phyloP scores from a whole-genome alignment of 2,888 invertebrate species.

The Chalcis sispes region DNA sequence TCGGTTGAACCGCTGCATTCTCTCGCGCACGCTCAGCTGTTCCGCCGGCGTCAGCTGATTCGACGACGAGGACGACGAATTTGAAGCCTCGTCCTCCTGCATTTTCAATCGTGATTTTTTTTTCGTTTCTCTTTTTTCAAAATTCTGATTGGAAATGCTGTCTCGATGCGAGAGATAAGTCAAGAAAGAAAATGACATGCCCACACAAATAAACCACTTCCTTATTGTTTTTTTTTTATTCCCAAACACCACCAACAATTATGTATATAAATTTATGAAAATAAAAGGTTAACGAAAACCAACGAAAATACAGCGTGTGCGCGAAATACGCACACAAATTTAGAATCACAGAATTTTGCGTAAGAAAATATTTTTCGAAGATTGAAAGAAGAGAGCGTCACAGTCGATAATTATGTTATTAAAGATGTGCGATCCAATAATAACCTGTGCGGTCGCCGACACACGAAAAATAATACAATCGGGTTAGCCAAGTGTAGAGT shows the following conservation, averaged over 20 bases:
- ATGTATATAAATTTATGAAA: background rate
- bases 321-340: too few species aligned
- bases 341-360: too few species aligned
- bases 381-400: background rate
- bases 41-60: conserved; percentile 72
- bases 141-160: too few species aligned
- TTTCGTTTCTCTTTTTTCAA: background rate
- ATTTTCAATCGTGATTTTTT: conserved; percentile 49
- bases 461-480: background rate
- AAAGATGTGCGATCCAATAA: background rate
- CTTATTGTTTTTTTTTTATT: background rate
- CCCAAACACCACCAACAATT: background rate
- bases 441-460: background rate
- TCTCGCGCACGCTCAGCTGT: conserved; percentile 91
- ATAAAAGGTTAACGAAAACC: too few species aligned
- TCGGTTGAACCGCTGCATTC: conserved; percentile 94
- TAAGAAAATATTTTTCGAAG: too few species aligned
- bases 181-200: too few species aligned
- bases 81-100: conserved; percentile 70
- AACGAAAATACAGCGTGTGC: too few species aligned
- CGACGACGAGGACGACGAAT: conserved; percentile 5
- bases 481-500: conserved; percentile 6
- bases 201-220: background rate
- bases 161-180: too few species aligned
- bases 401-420: background rate